Evolutionary conservation across 2,113 vertebrate genomes (phyloP).

Genomic region (Chaenocephalus aceratus): DNA sequence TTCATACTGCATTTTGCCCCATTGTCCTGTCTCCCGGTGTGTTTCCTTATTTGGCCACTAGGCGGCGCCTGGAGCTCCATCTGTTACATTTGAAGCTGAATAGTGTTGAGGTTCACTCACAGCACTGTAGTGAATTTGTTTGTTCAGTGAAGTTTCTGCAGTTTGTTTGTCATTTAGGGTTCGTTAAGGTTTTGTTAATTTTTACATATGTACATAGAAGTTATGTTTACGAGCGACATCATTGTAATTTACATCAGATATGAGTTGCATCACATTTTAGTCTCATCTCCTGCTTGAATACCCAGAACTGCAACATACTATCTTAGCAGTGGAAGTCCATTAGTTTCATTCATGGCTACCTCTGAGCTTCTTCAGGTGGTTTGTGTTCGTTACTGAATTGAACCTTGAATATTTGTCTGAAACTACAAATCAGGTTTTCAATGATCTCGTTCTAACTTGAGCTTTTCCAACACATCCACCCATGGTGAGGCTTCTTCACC

Average conservation of each 20-base stretch:
- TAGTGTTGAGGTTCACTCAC: constrained; percentile 20
- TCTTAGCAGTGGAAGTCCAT: constrained; percentile 25
- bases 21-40: background rate
- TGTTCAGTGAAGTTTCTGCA: constrained; percentile 49
- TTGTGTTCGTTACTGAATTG: constrained; percentile 30
- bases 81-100: constrained; percentile 44
- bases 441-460: constrained; percentile 5
- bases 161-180: constrained; percentile 33
- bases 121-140: constrained; percentile 35
- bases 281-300: constrained; percentile 23
- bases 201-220: constrained; percentile 67
- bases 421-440: constrained; percentile 29
- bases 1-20: constrained; percentile 18
- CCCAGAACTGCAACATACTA: constrained; percentile 35
- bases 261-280: constrained; percentile 36
- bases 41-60: constrained; percentile 41
- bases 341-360: constrained; percentile 35
- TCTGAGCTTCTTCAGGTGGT: constrained; percentile 13
- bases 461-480: constrained; percentile 9
- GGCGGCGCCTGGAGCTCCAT: constrained; percentile 32
- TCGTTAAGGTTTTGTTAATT: constrained; percentile 14
- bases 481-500: constrained; percentile 6
- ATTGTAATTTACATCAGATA: constrained; percentile 43
- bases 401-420: constrained; percentile 50
- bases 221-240: constrained; percentile 63